Percentiles rank a stretch among this genome's conserved stretches.
phyloP scores from a whole-genome alignment of 2,888 invertebrate genomes.

The Meandrusa payeni region DNA sequence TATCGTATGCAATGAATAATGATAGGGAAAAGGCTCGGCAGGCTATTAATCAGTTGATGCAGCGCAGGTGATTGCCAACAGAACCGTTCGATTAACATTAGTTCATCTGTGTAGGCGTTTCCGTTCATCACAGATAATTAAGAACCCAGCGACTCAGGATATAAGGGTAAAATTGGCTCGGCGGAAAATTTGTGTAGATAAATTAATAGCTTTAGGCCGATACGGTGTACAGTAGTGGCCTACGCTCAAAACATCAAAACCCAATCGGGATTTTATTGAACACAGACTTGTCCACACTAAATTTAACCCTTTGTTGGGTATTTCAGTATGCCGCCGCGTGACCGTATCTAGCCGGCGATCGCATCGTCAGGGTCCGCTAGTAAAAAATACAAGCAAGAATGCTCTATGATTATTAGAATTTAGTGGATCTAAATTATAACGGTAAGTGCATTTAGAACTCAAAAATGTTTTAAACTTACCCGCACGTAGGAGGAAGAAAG shows the following conservation, averaged over 20 bases:
- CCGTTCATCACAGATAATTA: too few relatives aligned
- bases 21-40: slow-evolving; percentile 1
- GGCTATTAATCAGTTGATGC: slow-evolving; percentile 21
- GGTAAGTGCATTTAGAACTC: too few relatives aligned
- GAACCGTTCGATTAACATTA: slow-evolving; percentile 16
- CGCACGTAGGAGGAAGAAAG: too few relatives aligned
- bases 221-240: background rate
- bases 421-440: too few relatives aligned
- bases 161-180: too few relatives aligned
- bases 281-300: too few relatives aligned
- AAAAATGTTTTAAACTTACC: too few relatives aligned
- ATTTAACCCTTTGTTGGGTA: background rate
- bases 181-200: slow-evolving; percentile 2
- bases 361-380: too few relatives aligned
- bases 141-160: too few relatives aligned
- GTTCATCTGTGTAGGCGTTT: slow-evolving; percentile 7
- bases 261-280: too few relatives aligned
- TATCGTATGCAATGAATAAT: slow-evolving; percentile 17
- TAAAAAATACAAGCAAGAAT: too few relatives aligned
- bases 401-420: too few relatives aligned
- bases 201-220: slow-evolving; percentile 9
- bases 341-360: background rate
- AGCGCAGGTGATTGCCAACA: slow-evolving; percentile 19
- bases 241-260: slow-evolving; percentile 11
- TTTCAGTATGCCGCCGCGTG: background rate